Base-by-base conservation (phyloP, 2,113 vertebrate genomes). In the Pseudorectes ferrugineus region DNA sequence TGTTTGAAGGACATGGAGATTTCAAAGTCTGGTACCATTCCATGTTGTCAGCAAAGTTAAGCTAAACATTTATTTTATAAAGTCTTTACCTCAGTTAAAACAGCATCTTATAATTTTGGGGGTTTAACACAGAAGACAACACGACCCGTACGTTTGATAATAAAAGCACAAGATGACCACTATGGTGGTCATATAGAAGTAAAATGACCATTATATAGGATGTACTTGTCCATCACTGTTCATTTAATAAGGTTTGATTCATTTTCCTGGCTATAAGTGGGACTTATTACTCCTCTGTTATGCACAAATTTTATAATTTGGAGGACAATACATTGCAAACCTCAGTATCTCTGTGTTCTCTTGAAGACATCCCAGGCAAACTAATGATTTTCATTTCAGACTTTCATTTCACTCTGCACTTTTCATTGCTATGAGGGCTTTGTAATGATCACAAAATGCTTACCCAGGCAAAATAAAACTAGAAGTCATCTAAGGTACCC, bases 311-410 rank as follows among this genome's bases (percentile, higher is more conserved):
- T 87, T 96, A 49, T 86, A 76, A 93, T 96, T 96, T 71, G 51
- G 51, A 92, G 38, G 62, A 92, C 80, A 91, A 91, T 33, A 36
- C 54, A 66, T 55, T 83, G 73, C 63, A 92, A 55, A 90, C 51
- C 55, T 74, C 73, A 72, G n/a, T 85, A 89, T 88, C 76, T 91
- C 40, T 68, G 49, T 92, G 62, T 83, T 89, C 55, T 75, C 76
- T 89, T 77, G 35, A 86, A 94, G 92, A 90, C 52, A 43, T 89
- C 74, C 51, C 42, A 72, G 46, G 66, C 66, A 95, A 95, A 96
- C 73, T 59, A 95, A 93, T 52, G 63, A 94, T 94, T 96, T 95
- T 96, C 35, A 89, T 93, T 97, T 95, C 70, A 93, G 58, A 75
- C n/a, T 94, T 46, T 87, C 75, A 83, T 92, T 92, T 94, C n/a